Base-by-base conservation (phyloP, 1,140 invertebrate species). In the Neelides sp. region DNA sequence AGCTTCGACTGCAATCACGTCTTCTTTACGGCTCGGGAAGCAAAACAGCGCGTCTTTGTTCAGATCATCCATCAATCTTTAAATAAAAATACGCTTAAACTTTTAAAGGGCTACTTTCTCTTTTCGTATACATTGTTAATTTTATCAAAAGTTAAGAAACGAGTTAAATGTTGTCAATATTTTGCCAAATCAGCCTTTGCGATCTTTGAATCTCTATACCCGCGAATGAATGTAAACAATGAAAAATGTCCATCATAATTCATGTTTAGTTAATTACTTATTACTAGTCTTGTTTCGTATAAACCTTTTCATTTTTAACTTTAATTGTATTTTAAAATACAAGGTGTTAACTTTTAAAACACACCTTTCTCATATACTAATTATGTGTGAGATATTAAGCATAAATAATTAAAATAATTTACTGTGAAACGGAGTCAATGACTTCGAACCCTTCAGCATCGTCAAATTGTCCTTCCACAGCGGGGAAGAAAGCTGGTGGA, bases 401-500 rank as follows among this genome's bases (percentile, higher is more conserved):
- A n/a, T n/a, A n/a, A n/a, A n/a, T n/a, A n/a, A n/a, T n/a, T n/a
- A n/a, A n/a, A n/a, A n/a, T 7, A 30, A 12, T n/a, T 45, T 28
- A 45, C 43, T 4, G 20, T 28, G 17, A 8, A 7, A 3, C 26
- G 7, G 43, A 15, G 26, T 28, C 26, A 12, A 30, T 30, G 5
- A 23, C 15, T 19, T 48, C 39, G 22, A 41, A 42, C 13, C 54
- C 52, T n/a, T 40, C 52, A 13, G 12, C 47, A 44, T 58, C 57
- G 20, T 58, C 57, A 49, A 58, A 58, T 23, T 58, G 57, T 2
- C 52, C 52, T 46, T 52, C 50, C 1, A 30, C 32, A 13, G 51
- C 26, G 15, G 30, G 8, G 15, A 34, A 34, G 8, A 10, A 10
- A 10, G 30, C 8, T 15, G 30, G 30, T 10, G 30, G 30, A 10